Evolutionary conservation across 2,113 vertebrate genomes (phyloP).

Genomic region (Ornithorhynchus anatinus): DNA sequence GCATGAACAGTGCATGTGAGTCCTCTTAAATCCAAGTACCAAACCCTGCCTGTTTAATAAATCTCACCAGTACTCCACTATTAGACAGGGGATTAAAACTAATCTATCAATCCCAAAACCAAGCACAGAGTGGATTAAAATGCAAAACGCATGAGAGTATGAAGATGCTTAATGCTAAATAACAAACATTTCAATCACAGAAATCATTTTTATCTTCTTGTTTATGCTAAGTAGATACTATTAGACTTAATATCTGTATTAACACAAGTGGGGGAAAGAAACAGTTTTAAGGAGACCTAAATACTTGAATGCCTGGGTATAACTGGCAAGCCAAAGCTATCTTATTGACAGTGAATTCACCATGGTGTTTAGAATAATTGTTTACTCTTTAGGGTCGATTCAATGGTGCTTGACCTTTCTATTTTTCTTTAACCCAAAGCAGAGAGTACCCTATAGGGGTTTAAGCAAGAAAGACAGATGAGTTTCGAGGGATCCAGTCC

Average conservation of each 20-base stretch:
- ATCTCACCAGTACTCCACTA: slow-evolving; percentile 80
- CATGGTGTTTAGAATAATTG: slow-evolving; percentile 38
- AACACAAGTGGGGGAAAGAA: slow-evolving; percentile 69
- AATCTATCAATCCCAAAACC: slow-evolving; percentile 83
- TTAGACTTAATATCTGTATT: slow-evolving; percentile 81
- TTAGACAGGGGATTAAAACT: slow-evolving; percentile 85
- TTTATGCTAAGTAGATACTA: slow-evolving; percentile 82
- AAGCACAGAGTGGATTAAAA: slow-evolving; percentile 82
- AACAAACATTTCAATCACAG: slow-evolving; percentile 83
- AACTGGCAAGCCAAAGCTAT: slow-evolving; percentile 34
- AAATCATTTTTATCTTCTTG: slow-evolving; percentile 83
- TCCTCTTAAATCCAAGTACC: slow-evolving; percentile 80
- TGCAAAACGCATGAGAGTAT: slow-evolving; percentile 73
- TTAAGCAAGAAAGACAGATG: slow-evolving; percentile 34
- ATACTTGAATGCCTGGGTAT: slow-evolving; percentile 49
- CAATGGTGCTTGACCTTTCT: slow-evolving; percentile 49
- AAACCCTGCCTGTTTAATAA: slow-evolving; percentile 79
- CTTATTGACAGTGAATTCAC: slow-evolving; percentile 8
- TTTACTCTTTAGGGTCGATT: slow-evolving; percentile 57
- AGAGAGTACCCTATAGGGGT: slow-evolving; percentile 2
- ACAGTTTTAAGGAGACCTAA: slow-evolving; percentile 65
- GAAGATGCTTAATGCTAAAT: slow-evolving; percentile 81
- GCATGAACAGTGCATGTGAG: slow-evolving; percentile 72
- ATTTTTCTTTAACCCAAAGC: slow-evolving; percentile 53
- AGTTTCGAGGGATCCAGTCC: not conserved